Conservation (phyloP, 2,888 invertebrate genomes). For the Ormyrus rosae region DNA sequence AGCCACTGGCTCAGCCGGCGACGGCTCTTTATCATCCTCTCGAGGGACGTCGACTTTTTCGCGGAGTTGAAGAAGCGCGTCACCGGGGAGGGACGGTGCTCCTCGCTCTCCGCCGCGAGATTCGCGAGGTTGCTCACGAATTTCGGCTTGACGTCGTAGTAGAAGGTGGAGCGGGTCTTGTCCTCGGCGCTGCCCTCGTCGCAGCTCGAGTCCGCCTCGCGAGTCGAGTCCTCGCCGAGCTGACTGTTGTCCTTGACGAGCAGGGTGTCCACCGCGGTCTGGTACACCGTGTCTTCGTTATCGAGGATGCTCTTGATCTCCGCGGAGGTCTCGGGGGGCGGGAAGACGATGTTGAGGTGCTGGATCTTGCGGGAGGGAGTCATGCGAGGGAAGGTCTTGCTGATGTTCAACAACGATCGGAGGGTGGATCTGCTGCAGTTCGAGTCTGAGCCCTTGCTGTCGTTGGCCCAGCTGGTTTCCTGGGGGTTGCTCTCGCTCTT, state of each 20-base stretch:
- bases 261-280: too few species aligned
- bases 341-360: conserved; percentile 64
- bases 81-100: conserved; percentile 25
- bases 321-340: background rate
- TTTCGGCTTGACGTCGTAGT: background rate
- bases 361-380: conserved; percentile 65
- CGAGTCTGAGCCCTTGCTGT: too few species aligned
- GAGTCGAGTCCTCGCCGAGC: background rate
- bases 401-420: background rate
- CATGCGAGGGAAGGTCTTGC: conserved; percentile 64
- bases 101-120: background rate
- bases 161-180: background rate
- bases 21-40: conserved; percentile 58
- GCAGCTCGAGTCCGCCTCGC: background rate
- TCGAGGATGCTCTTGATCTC: background rate
- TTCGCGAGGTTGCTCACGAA: conserved; percentile 23
- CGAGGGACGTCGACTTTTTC: conserved; percentile 61
- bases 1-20: conserved; percentile 32
- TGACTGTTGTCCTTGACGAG: too few species aligned
- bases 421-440: too few species aligned
- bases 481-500: too few species aligned
- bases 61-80: conserved; percentile 53
- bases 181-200: background rate
- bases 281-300: conserved; percentile 10
- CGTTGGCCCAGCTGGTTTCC: too few species aligned